Conservation (phyloP, 2,113 vertebrate genomes). For the Pao palembangensis region DNA sequence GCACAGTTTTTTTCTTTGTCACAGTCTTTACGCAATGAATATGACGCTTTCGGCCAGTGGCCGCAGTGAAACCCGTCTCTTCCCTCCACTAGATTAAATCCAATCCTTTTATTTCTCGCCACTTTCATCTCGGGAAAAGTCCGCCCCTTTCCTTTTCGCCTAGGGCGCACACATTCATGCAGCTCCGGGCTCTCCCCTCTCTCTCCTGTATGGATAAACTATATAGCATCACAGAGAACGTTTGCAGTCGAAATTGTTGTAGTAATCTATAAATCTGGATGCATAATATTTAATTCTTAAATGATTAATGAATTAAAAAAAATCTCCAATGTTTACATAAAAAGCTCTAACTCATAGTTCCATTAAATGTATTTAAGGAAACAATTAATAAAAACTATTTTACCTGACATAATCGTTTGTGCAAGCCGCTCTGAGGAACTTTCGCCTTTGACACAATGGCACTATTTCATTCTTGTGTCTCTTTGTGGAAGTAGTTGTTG, state of each 20-base stretch:
- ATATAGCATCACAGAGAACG: no score
- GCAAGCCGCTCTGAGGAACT: slow-evolving; percentile 37
- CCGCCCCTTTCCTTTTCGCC: slow-evolving; percentile 81
- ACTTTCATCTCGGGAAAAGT: slow-evolving; percentile 93
- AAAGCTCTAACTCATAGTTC: no score
- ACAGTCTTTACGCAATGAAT: slow-evolving; percentile 68
- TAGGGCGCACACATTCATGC: slow-evolving; percentile 65
- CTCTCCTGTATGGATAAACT: slow-evolving; percentile 24
- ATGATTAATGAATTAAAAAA: no score
- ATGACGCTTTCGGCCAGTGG: slow-evolving; percentile 56
- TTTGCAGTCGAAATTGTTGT: no score
- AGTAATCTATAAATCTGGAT: no score
- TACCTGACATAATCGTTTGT: slow-evolving; percentile 38
- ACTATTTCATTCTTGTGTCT: slow-evolving; percentile 81
- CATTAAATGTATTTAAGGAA: not conserved
- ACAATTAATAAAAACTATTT: slow-evolving; percentile 26
- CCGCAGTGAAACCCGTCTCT: slow-evolving; percentile 71
- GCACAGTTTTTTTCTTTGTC: no score
- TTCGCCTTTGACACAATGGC: slow-evolving; percentile 55
- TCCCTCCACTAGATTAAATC: slow-evolving; percentile 91
- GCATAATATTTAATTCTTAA: no score
- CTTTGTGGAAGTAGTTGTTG: slow-evolving; percentile 76
- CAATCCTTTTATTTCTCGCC: slow-evolving; percentile 90
- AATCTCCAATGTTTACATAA: no score
- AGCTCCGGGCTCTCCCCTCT: slow-evolving; percentile 38